These are phyloP conservation scores for Eupeodes luniger DNA, from an alignment of 2,888 invertebrate genomes.

Conservation along the genomic window DNA sequence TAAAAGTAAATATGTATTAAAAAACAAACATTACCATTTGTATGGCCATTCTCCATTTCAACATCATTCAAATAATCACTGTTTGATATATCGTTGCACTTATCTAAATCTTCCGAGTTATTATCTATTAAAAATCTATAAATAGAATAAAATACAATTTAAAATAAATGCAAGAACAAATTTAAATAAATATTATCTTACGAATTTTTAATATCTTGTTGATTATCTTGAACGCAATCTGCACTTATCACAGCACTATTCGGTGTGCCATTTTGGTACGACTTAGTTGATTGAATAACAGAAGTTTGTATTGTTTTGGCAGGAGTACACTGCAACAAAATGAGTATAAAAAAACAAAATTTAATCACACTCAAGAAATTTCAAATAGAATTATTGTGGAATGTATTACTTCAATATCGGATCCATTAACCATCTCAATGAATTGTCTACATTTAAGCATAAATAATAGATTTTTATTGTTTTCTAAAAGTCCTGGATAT, in stretches of 20 bases:
- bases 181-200: conserved; percentile 35
- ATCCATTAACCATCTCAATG: conserved; percentile 98
- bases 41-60: conserved; percentile 84
- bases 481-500: conserved; percentile 97
- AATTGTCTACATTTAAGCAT: conserved; percentile 99
- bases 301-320: conserved; percentile 87
- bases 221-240: conserved; percentile 85
- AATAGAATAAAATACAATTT: neutral
- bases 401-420: conserved; percentile 89
- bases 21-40: conserved; percentile 80
- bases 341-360: conserved; percentile 68
- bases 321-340: conserved; percentile 79
- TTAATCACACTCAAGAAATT: conserved; percentile 69
- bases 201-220: conserved; percentile 85
- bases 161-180: neutral
- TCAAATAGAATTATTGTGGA: conserved; percentile 77
- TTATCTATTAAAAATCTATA: conserved; percentile 78
- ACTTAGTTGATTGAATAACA: conserved; percentile 91
- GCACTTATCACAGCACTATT: conserved; percentile 81
- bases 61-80: conserved; percentile 83
- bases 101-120: conserved; percentile 84
- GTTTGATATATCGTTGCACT: conserved; percentile 79
- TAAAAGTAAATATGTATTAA: neutral
- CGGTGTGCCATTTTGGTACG: conserved; percentile 83
- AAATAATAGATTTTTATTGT: conserved; percentile 95